Base-by-base conservation (phyloP, 92 coral and sea anemone genomes). In the Palythoa grandiflora region DNA sequence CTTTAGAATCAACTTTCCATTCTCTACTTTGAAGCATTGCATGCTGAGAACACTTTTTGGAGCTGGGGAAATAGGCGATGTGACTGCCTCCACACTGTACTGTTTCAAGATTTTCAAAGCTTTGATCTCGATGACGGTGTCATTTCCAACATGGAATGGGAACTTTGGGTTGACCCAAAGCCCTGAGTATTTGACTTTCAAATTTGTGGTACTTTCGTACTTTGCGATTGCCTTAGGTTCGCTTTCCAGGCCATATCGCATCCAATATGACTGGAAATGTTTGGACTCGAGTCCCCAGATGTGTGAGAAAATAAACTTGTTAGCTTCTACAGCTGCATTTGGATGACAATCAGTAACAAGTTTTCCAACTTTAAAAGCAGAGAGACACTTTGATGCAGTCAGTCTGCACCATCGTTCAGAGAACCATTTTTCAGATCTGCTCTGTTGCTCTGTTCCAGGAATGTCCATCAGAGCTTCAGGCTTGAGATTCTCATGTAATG, bases 101-200 rank as follows among this genome's bases (percentile, higher is more conserved):
- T 90, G 36, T 71, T 93, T 91, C 38, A 90, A 84, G 66, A 90
- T 65, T 85, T 93, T 93, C 15, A 90, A 66, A 35, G 87, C 40
- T 79, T 93, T 93, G 80, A 93, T 90, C 38, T 93, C 91, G 13
- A 89, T 57, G 12, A 86, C 73, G 1, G 86, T 83, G 35, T 91
- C 89, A 19, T 88, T 77, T n/a, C 60, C 83, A 20, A 88, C 65
- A 1, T 83, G 84, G n/a, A 80, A 91, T 14, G 91, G 90, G 63
- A 91, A 87, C 57, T 83, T 83, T 10, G 91, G 93, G 88, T 91
- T 88, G 21, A 91, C 87, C 93, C 93, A 88, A 16, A 91, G 54
- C 12, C 93, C 93, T 44, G 91, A 28, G 2, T 44, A n/a, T 14
- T 38, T 0, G 38, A 91, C 91, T 75, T 74, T 88, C 9, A 2